Conservation (phyloP, 2,113 vertebrate genomes). For the Pitta sordida region DNA sequence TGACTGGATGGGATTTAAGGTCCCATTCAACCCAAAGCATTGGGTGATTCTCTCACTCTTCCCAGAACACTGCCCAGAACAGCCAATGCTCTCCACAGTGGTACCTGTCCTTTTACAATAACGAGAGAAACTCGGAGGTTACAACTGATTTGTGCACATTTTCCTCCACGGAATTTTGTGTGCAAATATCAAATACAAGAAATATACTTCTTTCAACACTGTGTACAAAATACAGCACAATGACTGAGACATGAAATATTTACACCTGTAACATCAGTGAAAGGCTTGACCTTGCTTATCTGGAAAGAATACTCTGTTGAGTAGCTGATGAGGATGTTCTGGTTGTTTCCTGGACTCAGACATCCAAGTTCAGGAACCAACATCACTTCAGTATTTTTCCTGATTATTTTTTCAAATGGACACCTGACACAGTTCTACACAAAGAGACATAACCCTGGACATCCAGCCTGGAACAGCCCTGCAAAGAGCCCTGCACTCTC, state of each 20-base stretch:
- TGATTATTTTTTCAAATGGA: background rate
- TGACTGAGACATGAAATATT: background rate
- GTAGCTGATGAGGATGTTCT: background rate
- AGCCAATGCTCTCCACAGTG: background rate
- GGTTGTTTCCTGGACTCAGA: background rate
- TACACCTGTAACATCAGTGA: background rate
- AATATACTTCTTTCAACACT: background rate
- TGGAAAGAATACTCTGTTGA: background rate
- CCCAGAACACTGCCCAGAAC: background rate
- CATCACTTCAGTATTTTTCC: background rate
- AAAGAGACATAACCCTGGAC: background rate
- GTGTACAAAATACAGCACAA: background rate
- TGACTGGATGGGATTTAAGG: background rate
- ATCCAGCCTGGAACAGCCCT: background rate
- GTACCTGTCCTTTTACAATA: fast-evolving
- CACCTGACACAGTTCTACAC: background rate
- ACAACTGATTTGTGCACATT: background rate
- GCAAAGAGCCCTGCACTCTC: background rate
- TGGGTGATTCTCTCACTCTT: background rate
- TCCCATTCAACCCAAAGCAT: background rate
- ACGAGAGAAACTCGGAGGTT: background rate
- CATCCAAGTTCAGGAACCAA: background rate
- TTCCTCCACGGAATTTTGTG: background rate
- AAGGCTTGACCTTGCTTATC: background rate
- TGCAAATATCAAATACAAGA: background rate